Percentiles rank a stretch among this genome's conserved stretches.
These are phyloP conservation scores for Phragmatobia fuliginosa DNA, from an alignment of 2,888 invertebrate species.

Conservation along the genomic window DNA sequence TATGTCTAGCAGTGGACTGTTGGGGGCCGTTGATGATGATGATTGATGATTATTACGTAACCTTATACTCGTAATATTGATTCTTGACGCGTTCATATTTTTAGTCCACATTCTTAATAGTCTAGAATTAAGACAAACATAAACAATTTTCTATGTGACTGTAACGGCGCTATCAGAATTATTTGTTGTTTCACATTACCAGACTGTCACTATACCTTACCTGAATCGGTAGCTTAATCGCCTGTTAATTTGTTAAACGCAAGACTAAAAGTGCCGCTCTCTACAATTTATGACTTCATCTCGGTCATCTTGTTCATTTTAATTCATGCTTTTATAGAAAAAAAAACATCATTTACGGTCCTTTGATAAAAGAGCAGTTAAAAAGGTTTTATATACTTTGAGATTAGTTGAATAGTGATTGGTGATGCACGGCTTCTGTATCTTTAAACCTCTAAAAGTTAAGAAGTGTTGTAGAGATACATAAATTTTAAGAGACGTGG, in stretches of 20 bases:
- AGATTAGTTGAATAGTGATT: constrained; percentile 25
- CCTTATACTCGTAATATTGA: not conserved
- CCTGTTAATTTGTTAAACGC: constrained; percentile 84
- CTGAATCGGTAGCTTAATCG: constrained; percentile 85
- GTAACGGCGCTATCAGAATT: constrained; percentile 67
- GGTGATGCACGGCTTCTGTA: constrained; percentile 16
- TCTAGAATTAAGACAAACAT: not conserved
- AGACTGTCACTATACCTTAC: constrained; percentile 70
- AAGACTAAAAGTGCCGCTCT: constrained; percentile 79
- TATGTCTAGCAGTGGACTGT: too few species aligned
- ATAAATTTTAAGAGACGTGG: not conserved
- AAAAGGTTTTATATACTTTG: constrained; percentile 49
- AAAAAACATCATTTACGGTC: constrained; percentile 52
- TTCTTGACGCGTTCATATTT: not conserved
- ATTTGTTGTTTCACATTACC: constrained; percentile 79
- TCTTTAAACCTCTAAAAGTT: constrained; percentile 6
- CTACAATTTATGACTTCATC: constrained; percentile 83
- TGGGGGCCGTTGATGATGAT: too few species aligned
- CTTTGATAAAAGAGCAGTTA: constrained; percentile 63
- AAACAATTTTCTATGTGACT: constrained; percentile 41
- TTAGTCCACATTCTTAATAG: not conserved
- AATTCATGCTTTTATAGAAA: constrained; percentile 59
- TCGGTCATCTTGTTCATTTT: constrained; percentile 74
- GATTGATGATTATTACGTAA: not conserved
- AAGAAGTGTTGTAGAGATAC: not conserved